A percentile compares a stretch with the other conserved stretches of the same genome.
Evolutionary conservation across 2,797 vertebrate species (phyloP).

Genomic region (Delichon dasypus): DNA sequence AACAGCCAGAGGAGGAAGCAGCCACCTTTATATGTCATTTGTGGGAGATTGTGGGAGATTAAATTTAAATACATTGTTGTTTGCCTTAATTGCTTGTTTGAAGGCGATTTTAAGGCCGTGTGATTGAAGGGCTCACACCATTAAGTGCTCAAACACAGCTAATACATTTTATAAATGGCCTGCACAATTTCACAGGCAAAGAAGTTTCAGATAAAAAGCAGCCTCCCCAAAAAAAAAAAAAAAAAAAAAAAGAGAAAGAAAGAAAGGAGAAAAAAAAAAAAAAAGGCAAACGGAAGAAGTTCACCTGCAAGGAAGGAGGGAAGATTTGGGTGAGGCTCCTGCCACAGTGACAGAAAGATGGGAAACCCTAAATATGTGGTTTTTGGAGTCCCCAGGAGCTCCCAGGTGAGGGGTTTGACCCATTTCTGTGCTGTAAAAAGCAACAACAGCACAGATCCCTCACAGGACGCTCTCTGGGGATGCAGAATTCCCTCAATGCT

Average conservation of each 20-base stretch:
- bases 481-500: neutral
- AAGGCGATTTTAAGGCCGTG: constrained; percentile 31
- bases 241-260: neutral
- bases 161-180: constrained; percentile 57
- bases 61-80: constrained; percentile 66
- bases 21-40: constrained; percentile 55
- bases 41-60: constrained; percentile 60
- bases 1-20: constrained; percentile 57
- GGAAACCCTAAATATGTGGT: neutral
- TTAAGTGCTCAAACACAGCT: constrained; percentile 59
- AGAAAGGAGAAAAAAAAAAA: too few species aligned
- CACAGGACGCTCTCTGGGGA: neutral
- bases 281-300: neutral
- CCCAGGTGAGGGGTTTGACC: neutral
- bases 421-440: neutral
- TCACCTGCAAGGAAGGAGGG: neutral
- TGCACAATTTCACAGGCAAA: constrained; percentile 64
- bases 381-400: neutral
- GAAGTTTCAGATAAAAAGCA: constrained; percentile 48
- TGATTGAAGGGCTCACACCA: constrained; percentile 54
- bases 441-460: neutral
- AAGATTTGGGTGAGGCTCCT: neutral
- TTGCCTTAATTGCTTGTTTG: constrained; percentile 67
- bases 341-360: neutral
- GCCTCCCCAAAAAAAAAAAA: neutral